Evolutionary conservation across 2,888 invertebrate species (phyloP), one percentile per base, ranked within the genome.

Genomic region (Amphipoea oculea): DNA sequence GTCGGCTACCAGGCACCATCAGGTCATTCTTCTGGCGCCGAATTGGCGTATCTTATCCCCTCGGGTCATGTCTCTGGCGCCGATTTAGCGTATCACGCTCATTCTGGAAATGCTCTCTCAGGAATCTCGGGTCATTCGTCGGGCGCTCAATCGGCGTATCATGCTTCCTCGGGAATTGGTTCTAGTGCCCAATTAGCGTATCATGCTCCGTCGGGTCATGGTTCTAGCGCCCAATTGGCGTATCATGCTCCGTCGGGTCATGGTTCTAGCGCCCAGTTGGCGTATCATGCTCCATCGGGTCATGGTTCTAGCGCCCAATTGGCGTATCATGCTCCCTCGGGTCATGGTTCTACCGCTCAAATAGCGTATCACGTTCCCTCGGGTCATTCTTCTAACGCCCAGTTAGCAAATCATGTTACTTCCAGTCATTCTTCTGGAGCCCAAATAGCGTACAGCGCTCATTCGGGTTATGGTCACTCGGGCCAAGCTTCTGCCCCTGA

Each of bases 31-130:
- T 65, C 81, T 12, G 67, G 71, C 4, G 71, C 71, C 3, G 74
- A 71, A 51, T 5, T 65, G 5, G 36, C 68, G 36, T 81, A 85
- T n/a, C 54, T 72, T 9, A 48, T 51, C 17, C 84, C 84, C 0
- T 79, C 82, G 2, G 69, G 57, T 2, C 81, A 85, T 17, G 40
- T 29, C 1, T 72, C 86, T 36, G 76, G 82, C 1, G 67, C 83
- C 2, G 45, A 83, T 36, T 73, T 81, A 69, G 83, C 83, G 14
- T 83, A 83, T 23, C 82, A 82, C 9, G 85, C 74, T 29, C 81
- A 84, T 45, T 54, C 81, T n/a, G 54, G 45, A 48, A 78, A 82
- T 62, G 84, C 79, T 42, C 40, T 72, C 9, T 68, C 79, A 0
- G 84, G 84, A 17, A 14, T 60, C 7, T 83, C 85, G 0, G 85